Percentiles rank a stretch among this genome's conserved stretches.
Conservation (phyloP, 2,888 invertebrate species). For the Dolomedes plantarius region DNA sequence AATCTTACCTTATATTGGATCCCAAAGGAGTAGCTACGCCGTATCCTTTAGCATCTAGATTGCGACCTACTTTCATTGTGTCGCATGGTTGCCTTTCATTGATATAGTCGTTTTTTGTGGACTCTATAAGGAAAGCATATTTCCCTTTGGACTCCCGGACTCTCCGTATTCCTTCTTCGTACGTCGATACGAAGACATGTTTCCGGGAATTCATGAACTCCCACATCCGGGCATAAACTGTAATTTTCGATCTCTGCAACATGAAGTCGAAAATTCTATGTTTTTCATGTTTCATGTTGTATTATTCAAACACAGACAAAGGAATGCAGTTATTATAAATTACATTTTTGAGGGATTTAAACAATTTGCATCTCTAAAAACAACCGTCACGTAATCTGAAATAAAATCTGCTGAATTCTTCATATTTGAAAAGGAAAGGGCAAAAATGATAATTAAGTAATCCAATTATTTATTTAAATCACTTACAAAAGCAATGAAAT, state of each 20-base stretch:
- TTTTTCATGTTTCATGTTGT: background rate
- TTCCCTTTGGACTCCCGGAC: constrained; percentile 77
- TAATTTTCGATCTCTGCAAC: constrained; percentile 78
- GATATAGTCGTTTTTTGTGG: constrained; percentile 75
- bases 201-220: constrained; percentile 79
- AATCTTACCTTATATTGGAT: constrained; percentile 72
- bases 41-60: constrained; percentile 91
- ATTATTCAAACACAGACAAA: too few relatives aligned
- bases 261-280: background rate
- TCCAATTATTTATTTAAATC: too few relatives aligned
- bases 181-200: constrained; percentile 77
- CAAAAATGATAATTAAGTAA: too few relatives aligned
- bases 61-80: constrained; percentile 93
- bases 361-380: too few relatives aligned
- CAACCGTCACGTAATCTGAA: too few relatives aligned
- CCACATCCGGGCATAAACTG: constrained; percentile 79
- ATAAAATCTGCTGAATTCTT: too few relatives aligned
- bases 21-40: constrained; percentile 73
- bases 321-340: too few relatives aligned
- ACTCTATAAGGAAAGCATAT: constrained; percentile 78
- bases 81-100: constrained; percentile 94
- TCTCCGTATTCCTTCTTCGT: constrained; percentile 77
- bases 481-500: too few relatives aligned
- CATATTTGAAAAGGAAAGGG: too few relatives aligned
- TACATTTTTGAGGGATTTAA: too few relatives aligned